Percentiles rank a stretch among this genome's conserved stretches.
phyloP scores from a whole-genome alignment of 2,113 vertebrate species.

The Heterotis niloticus region DNA sequence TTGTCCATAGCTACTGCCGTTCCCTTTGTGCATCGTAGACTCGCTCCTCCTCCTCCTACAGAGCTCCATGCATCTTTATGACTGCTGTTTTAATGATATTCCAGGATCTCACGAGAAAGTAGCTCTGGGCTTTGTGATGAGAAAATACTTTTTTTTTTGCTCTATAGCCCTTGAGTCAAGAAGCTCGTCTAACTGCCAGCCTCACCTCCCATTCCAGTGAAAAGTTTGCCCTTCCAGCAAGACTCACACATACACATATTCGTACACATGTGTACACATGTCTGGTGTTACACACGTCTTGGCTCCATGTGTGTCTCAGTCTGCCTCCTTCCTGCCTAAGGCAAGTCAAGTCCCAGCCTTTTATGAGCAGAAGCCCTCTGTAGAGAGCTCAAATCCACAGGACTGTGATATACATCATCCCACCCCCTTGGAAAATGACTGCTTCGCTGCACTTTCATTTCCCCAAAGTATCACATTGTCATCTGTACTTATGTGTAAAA shows the following conservation, averaged over 20 bases:
- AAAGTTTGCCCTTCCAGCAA: not conserved
- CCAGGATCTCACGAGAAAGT: not conserved
- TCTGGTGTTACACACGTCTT: not conserved
- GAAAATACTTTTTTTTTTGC: not conserved
- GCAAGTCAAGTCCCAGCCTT: not conserved
- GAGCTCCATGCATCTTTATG: not conserved
- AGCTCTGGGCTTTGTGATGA: not conserved
- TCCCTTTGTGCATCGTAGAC: too few species aligned
- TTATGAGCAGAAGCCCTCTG: not conserved
- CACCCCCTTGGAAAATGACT: not conserved
- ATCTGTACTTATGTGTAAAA: not conserved
- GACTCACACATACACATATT: not conserved
- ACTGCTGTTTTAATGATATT: not conserved
- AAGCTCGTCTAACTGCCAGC: not conserved
- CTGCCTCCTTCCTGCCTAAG: not conserved
- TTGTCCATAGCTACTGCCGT: too few species aligned
- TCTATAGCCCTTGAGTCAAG: not conserved
- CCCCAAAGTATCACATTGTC: not conserved
- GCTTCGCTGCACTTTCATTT: not conserved
- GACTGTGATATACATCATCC: not conserved
- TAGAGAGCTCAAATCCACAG: not conserved
- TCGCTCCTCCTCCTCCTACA: not conserved
- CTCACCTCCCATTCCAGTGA: not conserved
- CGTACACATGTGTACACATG: not conserved
- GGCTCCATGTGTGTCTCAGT: not conserved